Evolutionary conservation across 2,888 invertebrate genomes (phyloP).

Genomic region (Amiota minor): DNA sequence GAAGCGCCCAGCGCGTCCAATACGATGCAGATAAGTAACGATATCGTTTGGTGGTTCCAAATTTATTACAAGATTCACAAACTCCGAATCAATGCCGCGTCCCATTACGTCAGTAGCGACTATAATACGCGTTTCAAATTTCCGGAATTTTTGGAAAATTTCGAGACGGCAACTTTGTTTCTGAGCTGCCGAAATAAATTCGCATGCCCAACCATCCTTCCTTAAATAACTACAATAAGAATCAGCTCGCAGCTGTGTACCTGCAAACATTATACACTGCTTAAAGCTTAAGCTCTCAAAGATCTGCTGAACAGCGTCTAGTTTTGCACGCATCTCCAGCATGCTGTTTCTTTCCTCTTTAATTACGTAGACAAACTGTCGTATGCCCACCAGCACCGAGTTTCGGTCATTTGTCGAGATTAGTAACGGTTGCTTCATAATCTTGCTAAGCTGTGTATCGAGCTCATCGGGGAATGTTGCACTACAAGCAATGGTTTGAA

Average conservation of each 20-base stretch:
- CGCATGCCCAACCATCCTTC: constrained; percentile 84
- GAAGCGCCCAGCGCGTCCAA: constrained; percentile 95
- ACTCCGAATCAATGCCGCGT: constrained; percentile 94
- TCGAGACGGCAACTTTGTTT: constrained; percentile 84
- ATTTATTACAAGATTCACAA: constrained; percentile 94
- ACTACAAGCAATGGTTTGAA: constrained; percentile 93
- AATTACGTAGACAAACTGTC: constrained; percentile 83
- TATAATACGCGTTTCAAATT: constrained; percentile 87
- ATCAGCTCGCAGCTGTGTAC: constrained; percentile 88
- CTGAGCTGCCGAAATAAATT: constrained; percentile 85
- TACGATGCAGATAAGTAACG: constrained; percentile 93
- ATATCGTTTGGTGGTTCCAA: constrained; percentile 87
- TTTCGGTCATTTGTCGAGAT: constrained; percentile 82
- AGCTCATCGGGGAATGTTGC: constrained; percentile 91
- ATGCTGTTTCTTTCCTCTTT: constrained; percentile 78
- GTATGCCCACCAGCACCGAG: constrained; percentile 85
- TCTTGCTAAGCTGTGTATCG: constrained; percentile 80
- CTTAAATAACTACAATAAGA: constrained; percentile 83
- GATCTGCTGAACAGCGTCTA: constrained; percentile 79
- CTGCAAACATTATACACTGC: constrained; percentile 93
- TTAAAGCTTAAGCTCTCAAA: constrained; percentile 84
- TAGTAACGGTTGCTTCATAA: constrained; percentile 85
- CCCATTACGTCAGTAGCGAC: constrained; percentile 93
- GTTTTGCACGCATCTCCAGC: constrained; percentile 80
- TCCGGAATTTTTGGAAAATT: constrained; percentile 84